phyloP scores from a whole-genome alignment of 2,113 vertebrate species.

The Zosterops pallidus region DNA sequence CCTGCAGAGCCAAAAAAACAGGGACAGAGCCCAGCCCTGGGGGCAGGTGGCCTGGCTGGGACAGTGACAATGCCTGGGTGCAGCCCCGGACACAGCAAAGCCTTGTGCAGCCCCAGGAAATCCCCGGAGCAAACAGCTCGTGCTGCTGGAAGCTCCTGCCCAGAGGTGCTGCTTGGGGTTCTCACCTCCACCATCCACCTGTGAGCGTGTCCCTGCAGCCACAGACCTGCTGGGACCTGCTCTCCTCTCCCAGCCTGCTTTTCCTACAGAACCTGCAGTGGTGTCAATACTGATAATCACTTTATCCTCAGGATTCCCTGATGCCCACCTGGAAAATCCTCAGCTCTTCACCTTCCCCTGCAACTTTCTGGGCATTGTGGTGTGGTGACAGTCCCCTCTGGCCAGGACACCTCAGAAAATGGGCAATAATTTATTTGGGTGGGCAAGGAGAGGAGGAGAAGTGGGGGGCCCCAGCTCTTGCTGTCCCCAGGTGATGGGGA shows the following conservation, averaged over 20 bases:
- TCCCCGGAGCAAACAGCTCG: background rate
- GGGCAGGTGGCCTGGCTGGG: background rate
- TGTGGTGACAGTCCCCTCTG: background rate
- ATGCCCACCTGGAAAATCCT: background rate
- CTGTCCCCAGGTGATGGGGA: background rate
- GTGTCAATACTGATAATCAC: fast-evolving
- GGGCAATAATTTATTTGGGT: background rate
- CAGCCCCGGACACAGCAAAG: background rate
- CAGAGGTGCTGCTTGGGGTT: background rate
- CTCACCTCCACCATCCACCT: background rate
- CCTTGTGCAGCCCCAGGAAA: background rate
- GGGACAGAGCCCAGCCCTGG: background rate
- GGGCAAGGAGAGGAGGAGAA: background rate
- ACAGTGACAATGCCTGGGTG: fast-evolving
- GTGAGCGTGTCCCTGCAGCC: background rate
- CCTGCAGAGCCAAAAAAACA: background rate
- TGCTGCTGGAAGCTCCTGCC: background rate
- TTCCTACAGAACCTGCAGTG: background rate
- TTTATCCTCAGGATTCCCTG: background rate
- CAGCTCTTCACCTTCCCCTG: background rate
- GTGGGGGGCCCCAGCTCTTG: background rate
- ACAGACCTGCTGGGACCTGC: background rate
- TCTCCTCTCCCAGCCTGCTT: background rate
- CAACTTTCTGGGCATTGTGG: background rate
- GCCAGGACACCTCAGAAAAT: background rate